Base-by-base conservation (phyloP, 1,140 invertebrate species). In the Acromyrmex echinatior region DNA sequence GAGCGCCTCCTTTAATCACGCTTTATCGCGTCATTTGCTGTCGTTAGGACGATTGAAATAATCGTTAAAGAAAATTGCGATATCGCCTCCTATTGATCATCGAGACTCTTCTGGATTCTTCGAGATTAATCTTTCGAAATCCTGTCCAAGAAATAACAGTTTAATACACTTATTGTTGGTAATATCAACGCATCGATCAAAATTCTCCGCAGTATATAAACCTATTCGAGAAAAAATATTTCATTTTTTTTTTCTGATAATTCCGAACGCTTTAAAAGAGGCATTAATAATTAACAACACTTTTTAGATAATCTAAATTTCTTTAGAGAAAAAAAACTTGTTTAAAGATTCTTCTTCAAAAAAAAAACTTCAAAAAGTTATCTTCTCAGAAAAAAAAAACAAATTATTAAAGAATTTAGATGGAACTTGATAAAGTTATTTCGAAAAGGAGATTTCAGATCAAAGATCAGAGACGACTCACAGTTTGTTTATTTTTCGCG, bases 21-120 rank as follows among this genome's bases (percentile, higher is more conserved):
- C 51, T 58, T 76, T 39, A 56, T 56, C 77, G 49, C 25, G 49
- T 12, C 76, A 12, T 66, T 79, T 14, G 62, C 28, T 66, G 14
- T 68, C 78, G 18, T 81, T 45, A 71, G 28, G 63, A 68, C 21
- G 31, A 81, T 70, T 71, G 28, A 21, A 58, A 49, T 21, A 31
- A 25, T 1, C 5, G n/a, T n/a, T 39, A 14, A 35, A 28, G 51
- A 70, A 56, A 81, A 70, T 58, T 70, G 31, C n/a, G 31, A 39
- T 45, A 45, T 80, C 49, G 9, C 18, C n/a, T 21, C 12, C 12
- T 0, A 4, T 79, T 18, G 21, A 81, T 81, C 35, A 39, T 25
- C 78, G 65, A 25, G n/a, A 31, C 16, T n/a, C 39, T 1, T 49
- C 21, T 28, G 18, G 25, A 65, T 66, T 79, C 49, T 66, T 28